Conservation (phyloP, 2,797 vertebrate species). For the Sebastes jordani region DNA sequence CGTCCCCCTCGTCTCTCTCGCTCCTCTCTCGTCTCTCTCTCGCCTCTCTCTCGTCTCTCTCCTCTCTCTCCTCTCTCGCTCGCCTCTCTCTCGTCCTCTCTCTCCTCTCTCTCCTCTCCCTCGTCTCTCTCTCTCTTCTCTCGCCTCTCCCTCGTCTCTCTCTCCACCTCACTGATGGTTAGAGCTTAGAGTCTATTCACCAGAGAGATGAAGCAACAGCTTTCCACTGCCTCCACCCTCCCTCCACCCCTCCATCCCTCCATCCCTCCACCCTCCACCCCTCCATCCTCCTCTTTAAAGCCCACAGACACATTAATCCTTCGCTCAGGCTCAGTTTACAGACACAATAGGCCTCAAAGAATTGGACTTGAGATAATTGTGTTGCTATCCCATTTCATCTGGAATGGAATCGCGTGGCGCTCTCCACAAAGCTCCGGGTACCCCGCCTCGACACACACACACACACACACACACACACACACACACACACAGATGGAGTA, state of each 20-base stretch:
- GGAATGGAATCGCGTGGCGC: constrained; percentile 74
- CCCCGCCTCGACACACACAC: neutral
- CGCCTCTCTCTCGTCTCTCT: neutral
- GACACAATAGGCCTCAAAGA: constrained; percentile 83
- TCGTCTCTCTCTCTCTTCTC: neutral
- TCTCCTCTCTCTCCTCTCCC: neutral
- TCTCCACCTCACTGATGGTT: constrained; percentile 64
- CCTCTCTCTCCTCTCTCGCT: neutral
- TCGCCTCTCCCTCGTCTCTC: constrained; percentile 5
- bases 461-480: neutral
- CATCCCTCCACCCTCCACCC: neutral
- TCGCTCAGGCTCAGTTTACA: constrained; percentile 78
- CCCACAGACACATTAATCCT: constrained; percentile 78
- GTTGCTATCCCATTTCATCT: constrained; percentile 84
- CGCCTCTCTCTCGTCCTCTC: constrained; percentile 7
- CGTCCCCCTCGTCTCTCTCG: neutral
- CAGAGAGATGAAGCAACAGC: constrained; percentile 70
- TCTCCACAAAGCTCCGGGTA: constrained; percentile 53
- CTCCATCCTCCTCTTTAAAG: constrained; percentile 32
- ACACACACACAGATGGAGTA: constrained; percentile 35
- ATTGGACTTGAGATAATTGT: constrained; percentile 85
- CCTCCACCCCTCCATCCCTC: neutral
- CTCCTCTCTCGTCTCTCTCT: neutral
- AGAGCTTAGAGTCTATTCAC: constrained; percentile 72
- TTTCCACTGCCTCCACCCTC: constrained; percentile 29